Base-by-base conservation (phyloP, 2,113 vertebrate species). In the Ancistrus triradiatus region DNA sequence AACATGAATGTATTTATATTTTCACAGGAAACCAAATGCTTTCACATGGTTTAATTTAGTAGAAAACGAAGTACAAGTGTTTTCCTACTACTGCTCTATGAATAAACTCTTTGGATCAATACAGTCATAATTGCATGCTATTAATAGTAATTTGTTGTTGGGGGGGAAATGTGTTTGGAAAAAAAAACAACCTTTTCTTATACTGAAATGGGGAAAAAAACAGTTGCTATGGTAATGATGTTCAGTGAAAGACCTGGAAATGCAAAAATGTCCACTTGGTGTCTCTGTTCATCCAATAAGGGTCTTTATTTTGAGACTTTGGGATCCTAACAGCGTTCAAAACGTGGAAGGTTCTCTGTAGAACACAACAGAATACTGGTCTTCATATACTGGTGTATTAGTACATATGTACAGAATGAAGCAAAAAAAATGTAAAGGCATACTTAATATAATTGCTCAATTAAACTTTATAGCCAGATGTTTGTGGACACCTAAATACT, bases 261-360 rank as follows among this genome's bases (percentile, higher is more conserved):
- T 28, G 5, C 18, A 49, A 63, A 27, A 9, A 52, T 42, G 22
- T 40, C 78, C 78, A 75, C 78, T 65, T 74, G 78, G 67, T 74
- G 78, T 71, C 78, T 74, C 78, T 77, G 62, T 77, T 72, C 61
- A 60, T 49, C 64, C 43, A 75, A 22, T 53, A 22, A 59, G 40
- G 55, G 53, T 33, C 28, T 10, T 22, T 25, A 24, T 28, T 18
- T 3, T 31, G 13, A 48, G 17, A 31, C 19, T 15, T 24, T 9
- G 27, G 13, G n/a, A 42, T 14, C 2, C 38, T 13, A 42, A 11
- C 3, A n/a, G n/a, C n/a, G n/a, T n/a, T n/a, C n/a, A n/a, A n/a
- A n/a, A n/a, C n/a, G n/a, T n/a, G n/a, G n/a, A n/a, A n/a, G n/a
- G n/a, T n/a, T n/a, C n/a, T n/a, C n/a, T n/a, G n/a, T n/a, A n/a